Conservation (phyloP, 2,888 invertebrate genomes). For the Odiellus spinosus region DNA sequence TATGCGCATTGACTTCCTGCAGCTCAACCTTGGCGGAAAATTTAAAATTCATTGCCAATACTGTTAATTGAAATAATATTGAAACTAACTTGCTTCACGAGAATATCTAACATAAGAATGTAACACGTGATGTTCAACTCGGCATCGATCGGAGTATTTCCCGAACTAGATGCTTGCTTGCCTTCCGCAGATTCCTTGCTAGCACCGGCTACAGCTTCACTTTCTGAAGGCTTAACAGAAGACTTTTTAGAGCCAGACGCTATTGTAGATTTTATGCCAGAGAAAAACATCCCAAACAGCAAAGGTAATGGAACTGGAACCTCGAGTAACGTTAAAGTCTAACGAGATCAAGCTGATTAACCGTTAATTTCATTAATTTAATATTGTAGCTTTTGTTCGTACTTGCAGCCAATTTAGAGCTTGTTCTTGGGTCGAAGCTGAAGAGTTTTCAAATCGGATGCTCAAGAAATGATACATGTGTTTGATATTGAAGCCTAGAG, state of each 20-base stretch:
- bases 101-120: constrained; percentile 86
- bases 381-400: too few species aligned
- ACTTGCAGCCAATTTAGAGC: constrained; percentile 77
- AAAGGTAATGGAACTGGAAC: constrained; percentile 75
- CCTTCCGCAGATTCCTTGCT: not conserved
- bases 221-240: not conserved
- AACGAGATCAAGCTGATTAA: constrained; percentile 20
- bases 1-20: constrained; percentile 64
- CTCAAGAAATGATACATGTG: constrained; percentile 89
- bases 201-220: not conserved
- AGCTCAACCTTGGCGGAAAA: constrained; percentile 48
- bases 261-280: constrained; percentile 45
- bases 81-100: constrained; percentile 64
- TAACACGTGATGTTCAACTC: constrained; percentile 71
- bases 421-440: constrained; percentile 67
- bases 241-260: not conserved
- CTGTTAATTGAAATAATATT: not conserved
- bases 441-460: constrained; percentile 60
- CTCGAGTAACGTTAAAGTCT: constrained; percentile 62
- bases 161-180: constrained; percentile 1
- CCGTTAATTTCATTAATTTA: too few species aligned
- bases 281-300: constrained; percentile 74
- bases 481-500: constrained; percentile 81
- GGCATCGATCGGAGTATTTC: constrained; percentile 16
- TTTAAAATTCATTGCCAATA: constrained; percentile 44